Conservation (phyloP, 2,797 vertebrate genomes). For the Leuciscus waleckii region DNA sequence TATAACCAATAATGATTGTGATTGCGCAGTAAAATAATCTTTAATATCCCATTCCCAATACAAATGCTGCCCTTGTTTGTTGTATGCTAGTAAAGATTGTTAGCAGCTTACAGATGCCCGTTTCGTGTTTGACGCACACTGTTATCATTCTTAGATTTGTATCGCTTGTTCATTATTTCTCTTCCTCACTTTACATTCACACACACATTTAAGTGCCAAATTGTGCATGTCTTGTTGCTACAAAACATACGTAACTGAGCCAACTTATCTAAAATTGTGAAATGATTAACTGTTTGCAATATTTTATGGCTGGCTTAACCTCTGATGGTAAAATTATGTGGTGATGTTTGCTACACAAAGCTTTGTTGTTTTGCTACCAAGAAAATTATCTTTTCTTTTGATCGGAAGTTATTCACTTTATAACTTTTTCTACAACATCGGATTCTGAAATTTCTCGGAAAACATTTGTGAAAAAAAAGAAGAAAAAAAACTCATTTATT, state of each 20-base stretch:
- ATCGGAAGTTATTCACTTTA: neutral
- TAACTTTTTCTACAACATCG: neutral
- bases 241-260: constrained; percentile 12
- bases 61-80: constrained; percentile 39
- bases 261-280: constrained; percentile 46
- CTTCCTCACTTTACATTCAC: constrained; percentile 34
- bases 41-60: neutral
- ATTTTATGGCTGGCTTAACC: constrained; percentile 35
- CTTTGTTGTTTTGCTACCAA: constrained; percentile 30
- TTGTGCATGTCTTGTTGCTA: constrained; percentile 35
- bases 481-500: neutral
- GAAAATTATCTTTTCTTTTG: constrained; percentile 13
- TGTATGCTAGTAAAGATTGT: constrained; percentile 24
- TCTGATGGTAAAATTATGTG: constrained; percentile 39
- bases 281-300: constrained; percentile 47
- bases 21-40: neutral
- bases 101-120: constrained; percentile 35
- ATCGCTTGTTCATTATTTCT: constrained; percentile 46
- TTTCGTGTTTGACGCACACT: constrained; percentile 55
- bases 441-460: neutral
- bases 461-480: constrained; percentile 10
- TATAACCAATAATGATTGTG: neutral
- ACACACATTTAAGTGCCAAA: constrained; percentile 47
- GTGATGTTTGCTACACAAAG: constrained; percentile 36
- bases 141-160: constrained; percentile 39